Percentiles rank a stretch among this genome's conserved stretches.
phyloP scores from a whole-genome alignment of 2,113 vertebrate species.

The Tursiops truncatus region DNA sequence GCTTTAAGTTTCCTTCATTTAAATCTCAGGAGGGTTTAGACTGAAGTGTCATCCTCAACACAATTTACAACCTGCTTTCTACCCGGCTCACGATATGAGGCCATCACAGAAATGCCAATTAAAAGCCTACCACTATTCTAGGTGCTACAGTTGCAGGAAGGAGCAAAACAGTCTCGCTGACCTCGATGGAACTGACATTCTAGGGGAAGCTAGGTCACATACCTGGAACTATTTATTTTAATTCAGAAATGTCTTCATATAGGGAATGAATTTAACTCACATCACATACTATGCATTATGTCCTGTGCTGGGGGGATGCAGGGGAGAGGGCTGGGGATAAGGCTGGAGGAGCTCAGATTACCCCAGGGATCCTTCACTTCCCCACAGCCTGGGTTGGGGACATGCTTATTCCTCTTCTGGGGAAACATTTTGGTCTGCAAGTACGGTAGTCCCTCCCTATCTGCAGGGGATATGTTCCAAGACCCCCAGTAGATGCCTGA shows the following conservation, averaged over 20 bases:
- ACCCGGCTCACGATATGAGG: not conserved
- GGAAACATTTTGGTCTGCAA: not conserved
- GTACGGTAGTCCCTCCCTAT: not conserved
- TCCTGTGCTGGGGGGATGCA: too few species aligned
- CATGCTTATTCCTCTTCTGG: not conserved
- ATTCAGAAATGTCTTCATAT: not conserved
- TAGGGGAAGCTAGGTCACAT: not conserved
- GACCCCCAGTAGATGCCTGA: not conserved
- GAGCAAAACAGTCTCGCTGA: not conserved
- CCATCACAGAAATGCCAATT: not conserved
- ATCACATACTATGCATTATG: not conserved
- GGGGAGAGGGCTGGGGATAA: fast-evolving
- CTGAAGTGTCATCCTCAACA: not conserved
- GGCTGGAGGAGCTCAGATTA: not conserved
- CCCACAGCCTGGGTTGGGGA: fast-evolving
- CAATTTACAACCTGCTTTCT: not conserved
- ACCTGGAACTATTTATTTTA: not conserved
- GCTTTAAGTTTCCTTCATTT: not conserved
- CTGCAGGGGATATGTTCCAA: not conserved
- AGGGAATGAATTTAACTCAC: not conserved
- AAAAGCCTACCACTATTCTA: not conserved
- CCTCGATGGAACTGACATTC: not conserved
- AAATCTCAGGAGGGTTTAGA: not conserved
- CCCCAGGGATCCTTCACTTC: not conserved
- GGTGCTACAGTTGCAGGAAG: not conserved